A percentile compares a stretch with the other conserved stretches of the same genome.
Conservation (phyloP, 2,113 vertebrate genomes). For the Furnarius figulus region DNA sequence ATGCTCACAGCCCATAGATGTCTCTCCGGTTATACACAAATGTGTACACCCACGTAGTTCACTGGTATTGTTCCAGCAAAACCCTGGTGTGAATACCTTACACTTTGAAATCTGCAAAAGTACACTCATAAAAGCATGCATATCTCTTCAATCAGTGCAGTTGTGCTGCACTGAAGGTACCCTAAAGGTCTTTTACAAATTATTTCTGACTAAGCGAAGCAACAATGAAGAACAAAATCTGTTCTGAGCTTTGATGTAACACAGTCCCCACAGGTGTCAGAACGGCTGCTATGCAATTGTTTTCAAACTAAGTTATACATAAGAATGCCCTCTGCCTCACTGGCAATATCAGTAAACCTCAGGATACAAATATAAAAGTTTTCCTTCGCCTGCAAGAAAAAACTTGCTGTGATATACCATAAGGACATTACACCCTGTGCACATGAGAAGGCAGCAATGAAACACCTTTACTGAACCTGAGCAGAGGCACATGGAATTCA, state of each 20-base stretch:
- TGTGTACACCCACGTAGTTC: neutral
- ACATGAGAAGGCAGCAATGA: neutral
- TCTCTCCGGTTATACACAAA: neutral
- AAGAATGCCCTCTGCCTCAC: neutral
- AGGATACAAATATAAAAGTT: neutral
- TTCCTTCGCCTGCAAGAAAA: neutral
- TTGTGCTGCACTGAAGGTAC: neutral
- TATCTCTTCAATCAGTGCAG: conserved; percentile 33
- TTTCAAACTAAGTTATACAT: neutral
- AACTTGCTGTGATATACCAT: neutral
- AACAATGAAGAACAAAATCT: conserved; percentile 9
- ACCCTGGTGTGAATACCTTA: neutral
- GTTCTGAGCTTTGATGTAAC: conserved; percentile 3
- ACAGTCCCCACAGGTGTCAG: conserved; percentile 15
- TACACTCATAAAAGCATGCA: neutral
- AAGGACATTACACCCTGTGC: neutral
- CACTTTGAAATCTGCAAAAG: conserved; percentile 29
- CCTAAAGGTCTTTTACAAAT: conserved; percentile 27
- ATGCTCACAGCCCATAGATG: neutral
- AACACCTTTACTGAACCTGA: neutral
- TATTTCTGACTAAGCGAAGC: conserved; percentile 28
- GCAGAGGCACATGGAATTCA: neutral
- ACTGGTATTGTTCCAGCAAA: conserved; percentile 1
- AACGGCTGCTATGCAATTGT: neutral
- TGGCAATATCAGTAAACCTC: neutral